Evolutionary conservation across 2,113 vertebrate species (phyloP).

Genomic region (Octodon degus): DNA sequence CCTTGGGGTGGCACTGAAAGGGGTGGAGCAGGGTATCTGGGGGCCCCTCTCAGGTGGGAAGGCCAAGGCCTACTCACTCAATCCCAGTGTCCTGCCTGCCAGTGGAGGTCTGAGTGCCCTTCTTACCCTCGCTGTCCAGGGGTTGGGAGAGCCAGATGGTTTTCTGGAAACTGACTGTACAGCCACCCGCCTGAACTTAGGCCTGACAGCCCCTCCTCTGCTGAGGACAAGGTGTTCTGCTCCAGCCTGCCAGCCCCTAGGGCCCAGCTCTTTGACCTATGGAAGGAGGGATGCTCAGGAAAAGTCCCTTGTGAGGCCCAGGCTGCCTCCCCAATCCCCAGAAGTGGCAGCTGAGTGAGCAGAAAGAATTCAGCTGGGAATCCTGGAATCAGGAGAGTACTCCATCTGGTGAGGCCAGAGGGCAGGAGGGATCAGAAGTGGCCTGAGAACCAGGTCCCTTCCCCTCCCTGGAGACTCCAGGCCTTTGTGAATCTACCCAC

Average conservation of each 20-base stretch:
- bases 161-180: conserved; percentile 20
- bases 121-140: neutral
- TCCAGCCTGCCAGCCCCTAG: neutral
- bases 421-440: neutral
- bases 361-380: neutral
- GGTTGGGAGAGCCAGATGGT: neutral
- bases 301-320: neutral
- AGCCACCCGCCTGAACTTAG: neutral
- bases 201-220: neutral
- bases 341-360: neutral
- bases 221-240: neutral
- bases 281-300: neutral
- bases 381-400: neutral
- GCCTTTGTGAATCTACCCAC: neutral
- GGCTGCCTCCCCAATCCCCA: neutral
- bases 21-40: neutral
- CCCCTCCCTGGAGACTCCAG: neutral
- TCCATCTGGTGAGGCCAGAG: neutral
- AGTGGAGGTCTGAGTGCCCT: too few species aligned
- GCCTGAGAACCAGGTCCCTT: neutral
- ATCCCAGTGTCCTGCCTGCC: neutral
- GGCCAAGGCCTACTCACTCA: neutral
- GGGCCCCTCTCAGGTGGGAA: neutral
- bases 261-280: neutral
- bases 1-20: neutral